Evolutionary conservation across 2,797 vertebrate genomes (phyloP), one percentile per base, ranked within the genome.

Genomic region (Hypotaenidia philippensis): DNA sequence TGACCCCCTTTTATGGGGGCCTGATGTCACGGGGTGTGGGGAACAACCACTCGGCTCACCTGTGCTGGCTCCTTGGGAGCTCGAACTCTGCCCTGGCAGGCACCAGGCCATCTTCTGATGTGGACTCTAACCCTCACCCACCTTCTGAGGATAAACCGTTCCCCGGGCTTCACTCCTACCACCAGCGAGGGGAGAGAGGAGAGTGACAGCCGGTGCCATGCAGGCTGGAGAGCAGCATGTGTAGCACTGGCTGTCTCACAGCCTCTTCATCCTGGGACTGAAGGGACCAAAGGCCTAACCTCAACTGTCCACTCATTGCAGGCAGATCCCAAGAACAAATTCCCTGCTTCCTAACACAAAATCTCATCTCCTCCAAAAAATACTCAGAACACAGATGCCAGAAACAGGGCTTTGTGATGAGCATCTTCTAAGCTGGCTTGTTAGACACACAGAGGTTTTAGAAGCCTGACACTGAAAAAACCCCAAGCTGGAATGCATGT

Each of bases 111-210:
- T 44, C 41, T 41, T 41, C 41, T 44, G 41, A 44, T 85, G 55
- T 23, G 34, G 36, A 50, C 50, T 36, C 31, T 34, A 32, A 11
- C 2, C 4, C 6, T 0, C 36, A 57, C 7, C 0, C 32, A 61
- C 5, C 16, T 20, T 57, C 71, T 17, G 34, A 26, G 82, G 18
- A 17, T 10, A 57, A 64, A 17, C 71, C 3, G 34, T 23, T 52
- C n/a, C 27, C 27, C 61, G 38, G 38, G 10, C 34, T 72, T 83
- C 38, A 38, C 34, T 38, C 12, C 36, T 82, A 32, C 75, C 17
- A 22, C 36, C 52, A 65, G 9, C 13, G 36, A 72, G 32, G 1
- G 8, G 29, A 79, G 15, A 55, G 16, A 75, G 64, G 15, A 55
- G 16, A 75, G 64, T 7, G 18, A 22, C 63, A 61, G 64, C 23